Evolutionary conservation across 2,797 vertebrate genomes (phyloP), one percentile per base, ranked within the genome.

Genomic region (Chelmon rostratus): DNA sequence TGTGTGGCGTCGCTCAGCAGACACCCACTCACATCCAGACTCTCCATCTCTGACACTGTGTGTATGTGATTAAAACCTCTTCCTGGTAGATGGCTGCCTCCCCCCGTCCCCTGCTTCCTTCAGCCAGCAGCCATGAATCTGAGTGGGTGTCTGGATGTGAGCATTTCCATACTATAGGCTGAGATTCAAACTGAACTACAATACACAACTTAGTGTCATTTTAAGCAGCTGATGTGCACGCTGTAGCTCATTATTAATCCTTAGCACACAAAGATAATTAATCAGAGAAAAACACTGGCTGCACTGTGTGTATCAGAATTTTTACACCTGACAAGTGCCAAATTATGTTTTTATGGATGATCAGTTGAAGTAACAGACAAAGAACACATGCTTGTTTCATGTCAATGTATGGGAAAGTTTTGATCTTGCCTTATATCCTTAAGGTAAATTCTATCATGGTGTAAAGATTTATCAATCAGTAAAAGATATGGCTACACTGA

Each of bases 1-100:
- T 76, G 76, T 76, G 62, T 76, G 31, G 44, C 11, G 12, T 52
- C 62, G 68, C 71, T 66, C 67, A 52, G 73, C 76, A 56, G 62
- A 78, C 76, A 68, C 82, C 74, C 77, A 73, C 79, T 81, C 79
- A 54, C 68, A 81, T 52, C 47, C 68, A 71, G 68, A 66, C 58
- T 68, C 72, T 79, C 66, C 37, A 40, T 85, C 67, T 78, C 74
- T 68, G 67, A 79, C 80, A 57, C 33, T 31, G 44, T 50, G 52
- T 47, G 80, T 76, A 79, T 58, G 58, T 77, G 78, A 79, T 79
- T 77, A 86, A 76, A 72, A 73, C 57, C 38, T 52, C 46, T 76
- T 73, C 37, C 73, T 83, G 56, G 21, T n/a, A 18, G 58, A 73
- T 50, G 44, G 47, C 52, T 77, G 21, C 71, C 52, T 37, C 50